Conservation (phyloP, 2,888 invertebrate genomes). For the Arctia plantaginis region DNA sequence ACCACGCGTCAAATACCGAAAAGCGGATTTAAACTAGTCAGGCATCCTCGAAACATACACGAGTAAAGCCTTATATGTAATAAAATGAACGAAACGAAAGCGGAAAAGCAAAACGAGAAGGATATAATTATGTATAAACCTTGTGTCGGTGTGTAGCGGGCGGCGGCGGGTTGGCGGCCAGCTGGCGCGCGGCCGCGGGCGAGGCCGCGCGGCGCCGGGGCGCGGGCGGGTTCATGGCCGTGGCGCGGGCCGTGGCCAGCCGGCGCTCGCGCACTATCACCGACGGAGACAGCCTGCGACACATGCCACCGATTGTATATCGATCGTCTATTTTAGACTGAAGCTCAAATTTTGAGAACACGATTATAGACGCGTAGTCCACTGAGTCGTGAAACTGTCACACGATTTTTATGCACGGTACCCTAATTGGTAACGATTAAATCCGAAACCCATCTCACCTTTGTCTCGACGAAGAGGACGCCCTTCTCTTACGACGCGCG, state of each 20-base stretch:
- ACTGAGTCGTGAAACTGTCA: background rate
- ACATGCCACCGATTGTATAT: slow-evolving; percentile 3
- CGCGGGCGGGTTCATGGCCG: slow-evolving; percentile 92
- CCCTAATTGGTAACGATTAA: slow-evolving; percentile 12
- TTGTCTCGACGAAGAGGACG: slow-evolving; percentile 80
- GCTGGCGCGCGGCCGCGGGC: slow-evolving; percentile 80
- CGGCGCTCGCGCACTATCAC: slow-evolving; percentile 89
- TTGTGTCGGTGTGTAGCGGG: slow-evolving; percentile 81
- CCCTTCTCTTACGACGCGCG: slow-evolving; percentile 76
- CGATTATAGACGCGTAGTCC: background rate
- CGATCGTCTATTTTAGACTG: background rate
- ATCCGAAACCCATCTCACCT: slow-evolving; percentile 66
- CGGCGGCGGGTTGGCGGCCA: slow-evolving; percentile 87
- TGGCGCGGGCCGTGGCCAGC: slow-evolving; percentile 88
- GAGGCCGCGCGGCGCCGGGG: slow-evolving; percentile 86
- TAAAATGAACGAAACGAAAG: no score
- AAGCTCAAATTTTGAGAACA: background rate
- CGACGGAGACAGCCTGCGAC: slow-evolving; percentile 85
- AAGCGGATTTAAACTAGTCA: no score
- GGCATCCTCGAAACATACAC: no score
- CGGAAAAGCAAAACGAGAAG: no score
- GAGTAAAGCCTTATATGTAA: no score
- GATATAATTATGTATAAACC: no score
- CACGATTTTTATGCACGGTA: background rate
- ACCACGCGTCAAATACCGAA: no score